Conservation (phyloP, 2,797 vertebrate genomes). For the Poecilia velifera region DNA sequence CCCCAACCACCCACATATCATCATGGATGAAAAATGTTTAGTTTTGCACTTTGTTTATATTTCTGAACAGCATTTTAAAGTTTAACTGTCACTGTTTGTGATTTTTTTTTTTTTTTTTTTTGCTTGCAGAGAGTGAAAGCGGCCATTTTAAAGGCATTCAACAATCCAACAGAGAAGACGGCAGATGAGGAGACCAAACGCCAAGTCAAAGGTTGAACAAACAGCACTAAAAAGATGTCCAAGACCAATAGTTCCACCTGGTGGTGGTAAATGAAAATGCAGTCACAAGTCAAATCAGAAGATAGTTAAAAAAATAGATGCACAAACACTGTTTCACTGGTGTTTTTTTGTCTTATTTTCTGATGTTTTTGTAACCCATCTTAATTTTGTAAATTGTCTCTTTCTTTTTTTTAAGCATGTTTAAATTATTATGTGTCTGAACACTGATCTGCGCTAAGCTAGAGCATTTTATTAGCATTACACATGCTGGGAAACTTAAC, state of each 20-base stretch:
- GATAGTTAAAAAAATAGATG: background rate
- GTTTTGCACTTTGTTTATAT: slow-evolving; percentile 13
- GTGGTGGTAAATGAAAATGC: slow-evolving; percentile 59
- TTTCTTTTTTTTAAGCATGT: background rate
- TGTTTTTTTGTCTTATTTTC: background rate
- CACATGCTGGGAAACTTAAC: background rate
- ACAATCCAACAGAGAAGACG: slow-evolving; percentile 96
- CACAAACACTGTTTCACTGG: background rate
- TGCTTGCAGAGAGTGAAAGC: slow-evolving; percentile 90
- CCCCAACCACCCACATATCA: background rate
- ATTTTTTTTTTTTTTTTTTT: slow-evolving; percentile 2
- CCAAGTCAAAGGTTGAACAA: slow-evolving; percentile 92
- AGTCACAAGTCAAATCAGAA: slow-evolving; percentile 5
- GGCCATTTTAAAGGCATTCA: slow-evolving; percentile 96
- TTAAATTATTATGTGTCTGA: background rate
- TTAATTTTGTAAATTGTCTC: background rate
- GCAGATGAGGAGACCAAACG: slow-evolving; percentile 96
- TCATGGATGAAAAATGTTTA: background rate
- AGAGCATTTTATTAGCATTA: background rate
- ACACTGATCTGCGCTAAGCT: background rate
- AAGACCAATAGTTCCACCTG: slow-evolving; percentile 79
- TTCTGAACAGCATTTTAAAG: background rate
- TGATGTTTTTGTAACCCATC: background rate
- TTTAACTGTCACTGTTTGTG: slow-evolving; percentile 13
- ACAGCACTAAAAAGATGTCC: background rate